These are phyloP conservation scores for Morone saxatilis DNA, from an alignment of 2,113 vertebrate genomes.

Conservation along the genomic window DNA sequence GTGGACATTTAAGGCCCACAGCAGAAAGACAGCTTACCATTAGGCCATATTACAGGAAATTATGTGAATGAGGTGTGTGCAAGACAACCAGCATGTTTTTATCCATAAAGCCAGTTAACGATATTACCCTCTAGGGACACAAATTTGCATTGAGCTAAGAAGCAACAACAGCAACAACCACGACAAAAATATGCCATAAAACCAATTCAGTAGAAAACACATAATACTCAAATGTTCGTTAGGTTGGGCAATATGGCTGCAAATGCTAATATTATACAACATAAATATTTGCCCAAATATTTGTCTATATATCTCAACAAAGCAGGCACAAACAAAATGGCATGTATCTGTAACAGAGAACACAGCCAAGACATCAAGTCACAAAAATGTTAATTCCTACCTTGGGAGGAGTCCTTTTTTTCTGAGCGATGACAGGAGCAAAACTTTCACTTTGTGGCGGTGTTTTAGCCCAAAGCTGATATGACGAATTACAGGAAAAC, in stretches of 20 bases:
- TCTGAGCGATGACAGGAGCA: neutral
- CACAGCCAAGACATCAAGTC: neutral
- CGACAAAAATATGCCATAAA: neutral
- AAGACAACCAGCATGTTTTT: neutral
- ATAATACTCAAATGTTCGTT: neutral
- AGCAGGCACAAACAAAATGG: neutral
- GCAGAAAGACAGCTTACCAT: neutral
- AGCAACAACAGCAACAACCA: neutral
- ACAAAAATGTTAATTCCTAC: conserved; percentile 1
- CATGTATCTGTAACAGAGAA: neutral
- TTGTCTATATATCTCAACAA: too few species aligned
- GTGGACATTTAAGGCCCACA: conserved; percentile 1
- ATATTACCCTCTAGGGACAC: neutral
- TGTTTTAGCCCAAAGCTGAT: neutral
- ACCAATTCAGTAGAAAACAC: neutral
- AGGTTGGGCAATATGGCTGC: neutral
- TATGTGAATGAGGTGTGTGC: neutral
- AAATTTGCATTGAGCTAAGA: neutral
- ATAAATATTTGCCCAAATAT: too few species aligned
- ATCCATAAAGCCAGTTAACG: neutral
- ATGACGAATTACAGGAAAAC: neutral
- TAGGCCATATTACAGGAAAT: neutral
- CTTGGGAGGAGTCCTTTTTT: neutral
- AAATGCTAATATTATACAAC: neutral
- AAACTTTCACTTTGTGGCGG: neutral